phyloP scores from a whole-genome alignment of 2,888 invertebrate genomes.

The Cabera pusaria region DNA sequence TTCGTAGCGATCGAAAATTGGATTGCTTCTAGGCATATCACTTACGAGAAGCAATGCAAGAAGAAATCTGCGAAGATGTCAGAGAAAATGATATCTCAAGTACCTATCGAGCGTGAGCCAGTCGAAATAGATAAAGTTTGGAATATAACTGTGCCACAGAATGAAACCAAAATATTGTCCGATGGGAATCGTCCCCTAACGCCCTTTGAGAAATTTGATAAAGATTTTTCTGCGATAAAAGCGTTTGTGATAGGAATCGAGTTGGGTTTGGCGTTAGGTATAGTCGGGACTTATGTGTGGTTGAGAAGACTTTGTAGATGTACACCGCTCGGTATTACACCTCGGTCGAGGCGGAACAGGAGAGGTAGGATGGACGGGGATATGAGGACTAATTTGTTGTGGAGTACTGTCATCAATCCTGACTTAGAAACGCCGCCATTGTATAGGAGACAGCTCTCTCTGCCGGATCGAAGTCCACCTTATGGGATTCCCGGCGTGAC shows the following conservation, averaged over 20 bases:
- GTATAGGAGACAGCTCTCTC: conserved; percentile 55
- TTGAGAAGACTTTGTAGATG: conserved; percentile 61
- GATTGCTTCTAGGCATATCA: conserved; percentile 60
- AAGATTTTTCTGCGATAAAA: conserved; percentile 69
- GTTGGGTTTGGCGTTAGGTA: conserved; percentile 68
- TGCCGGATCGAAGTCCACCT: conserved; percentile 56
- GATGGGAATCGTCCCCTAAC: conserved; percentile 46
- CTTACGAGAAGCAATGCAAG: conserved; percentile 72
- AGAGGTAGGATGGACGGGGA: conserved; percentile 54
- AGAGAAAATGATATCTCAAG: conserved; percentile 80
- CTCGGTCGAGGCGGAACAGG: conserved; percentile 47
- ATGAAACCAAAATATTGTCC: conserved; percentile 36
- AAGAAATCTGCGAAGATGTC: conserved; percentile 75
- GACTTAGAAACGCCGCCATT: conserved; percentile 71
- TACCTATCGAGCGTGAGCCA: conserved; percentile 57
- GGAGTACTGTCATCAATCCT: conserved; percentile 61
- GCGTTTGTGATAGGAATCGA: conserved; percentile 71
- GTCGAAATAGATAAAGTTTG: conserved; percentile 66
- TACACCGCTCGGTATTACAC: conserved; percentile 46
- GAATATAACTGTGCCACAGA: conserved; percentile 58
- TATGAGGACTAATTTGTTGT: conserved; percentile 65
- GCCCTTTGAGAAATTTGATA: conserved; percentile 65
- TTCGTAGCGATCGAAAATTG: conserved; percentile 68
- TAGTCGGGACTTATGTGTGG: conserved; percentile 73
- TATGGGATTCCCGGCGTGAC: conserved; percentile 51